These are phyloP conservation scores for Paramuricea clavata DNA, from an alignment of 92 coral and sea anemone genomes.

Conservation along the genomic window DNA sequence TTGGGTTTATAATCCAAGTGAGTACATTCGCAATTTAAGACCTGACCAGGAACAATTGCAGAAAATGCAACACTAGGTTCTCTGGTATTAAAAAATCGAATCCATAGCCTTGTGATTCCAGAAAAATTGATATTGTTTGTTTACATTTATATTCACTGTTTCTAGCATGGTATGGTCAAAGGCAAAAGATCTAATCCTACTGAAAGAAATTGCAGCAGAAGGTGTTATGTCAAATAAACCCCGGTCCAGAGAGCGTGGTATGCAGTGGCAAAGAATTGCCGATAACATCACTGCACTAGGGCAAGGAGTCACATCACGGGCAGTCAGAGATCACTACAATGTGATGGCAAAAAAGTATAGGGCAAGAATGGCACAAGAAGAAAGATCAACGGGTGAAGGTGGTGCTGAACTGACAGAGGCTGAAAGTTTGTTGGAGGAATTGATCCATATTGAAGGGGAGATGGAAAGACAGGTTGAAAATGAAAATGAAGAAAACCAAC, in stretches of 20 bases:
- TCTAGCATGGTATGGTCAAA: constrained; percentile 70
- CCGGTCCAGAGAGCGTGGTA: constrained; percentile 64
- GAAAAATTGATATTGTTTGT: no score
- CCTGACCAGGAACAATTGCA: no score
- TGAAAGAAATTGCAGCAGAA: constrained; percentile 66
- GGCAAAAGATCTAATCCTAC: constrained; percentile 55
- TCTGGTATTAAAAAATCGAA: no score
- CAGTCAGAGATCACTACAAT: constrained; percentile 66
- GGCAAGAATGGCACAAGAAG: constrained; percentile 60
- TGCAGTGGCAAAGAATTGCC: constrained; percentile 67
- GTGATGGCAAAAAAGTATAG: constrained; percentile 56
- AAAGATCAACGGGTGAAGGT: constrained; percentile 72
- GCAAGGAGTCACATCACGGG: constrained; percentile 55
- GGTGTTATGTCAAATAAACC: constrained; percentile 60
- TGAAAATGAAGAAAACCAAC: constrained; percentile 45
- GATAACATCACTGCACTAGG: constrained; percentile 53
- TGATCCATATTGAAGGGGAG: constrained; percentile 57
- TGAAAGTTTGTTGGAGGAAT: constrained; percentile 67
- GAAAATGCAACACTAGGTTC: no score
- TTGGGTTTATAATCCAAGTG: no score
- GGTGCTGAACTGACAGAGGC: no score
- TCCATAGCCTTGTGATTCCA: no score
- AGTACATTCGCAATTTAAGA: no score
- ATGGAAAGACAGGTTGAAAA: constrained; percentile 51
- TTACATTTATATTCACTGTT: no score